These are phyloP conservation scores for Puntigrus tetrazona DNA, from an alignment of 2,113 vertebrate genomes.

Conservation along the genomic window DNA sequence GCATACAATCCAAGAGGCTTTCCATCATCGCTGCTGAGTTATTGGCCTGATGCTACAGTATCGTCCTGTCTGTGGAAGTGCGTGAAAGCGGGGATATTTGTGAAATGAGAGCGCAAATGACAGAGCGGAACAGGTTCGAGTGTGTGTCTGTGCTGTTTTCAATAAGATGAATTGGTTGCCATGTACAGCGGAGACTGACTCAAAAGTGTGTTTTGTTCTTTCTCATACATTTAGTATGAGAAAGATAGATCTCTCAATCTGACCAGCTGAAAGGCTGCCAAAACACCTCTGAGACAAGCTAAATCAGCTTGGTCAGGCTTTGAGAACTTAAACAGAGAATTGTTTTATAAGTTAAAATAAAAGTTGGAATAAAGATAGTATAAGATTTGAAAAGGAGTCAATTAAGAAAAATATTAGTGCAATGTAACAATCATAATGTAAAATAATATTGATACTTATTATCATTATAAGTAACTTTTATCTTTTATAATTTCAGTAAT, in stretches of 20 bases:
- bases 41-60: slow-evolving; percentile 39
- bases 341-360: too few species aligned
- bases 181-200: background rate
- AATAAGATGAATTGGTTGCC: background rate
- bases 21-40: slow-evolving; percentile 50
- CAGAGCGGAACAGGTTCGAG: background rate
- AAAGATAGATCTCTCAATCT: background rate
- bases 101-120: background rate
- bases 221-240: background rate
- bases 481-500: too few species aligned
- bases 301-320: background rate
- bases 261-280: background rate
- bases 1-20: slow-evolving; percentile 55
- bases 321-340: too few species aligned
- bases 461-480: too few species aligned
- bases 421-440: too few species aligned
- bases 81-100: background rate
- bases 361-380: too few species aligned
- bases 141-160: slow-evolving; percentile 9
- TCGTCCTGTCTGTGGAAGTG: slow-evolving; percentile 24
- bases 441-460: background rate
- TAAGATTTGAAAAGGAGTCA: too few species aligned
- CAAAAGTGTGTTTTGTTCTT: background rate
- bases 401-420: too few species aligned
- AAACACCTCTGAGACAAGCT: background rate